These are phyloP conservation scores for Agrotis segetum DNA, from an alignment of 2,888 invertebrate genomes.

Conservation along the genomic window DNA sequence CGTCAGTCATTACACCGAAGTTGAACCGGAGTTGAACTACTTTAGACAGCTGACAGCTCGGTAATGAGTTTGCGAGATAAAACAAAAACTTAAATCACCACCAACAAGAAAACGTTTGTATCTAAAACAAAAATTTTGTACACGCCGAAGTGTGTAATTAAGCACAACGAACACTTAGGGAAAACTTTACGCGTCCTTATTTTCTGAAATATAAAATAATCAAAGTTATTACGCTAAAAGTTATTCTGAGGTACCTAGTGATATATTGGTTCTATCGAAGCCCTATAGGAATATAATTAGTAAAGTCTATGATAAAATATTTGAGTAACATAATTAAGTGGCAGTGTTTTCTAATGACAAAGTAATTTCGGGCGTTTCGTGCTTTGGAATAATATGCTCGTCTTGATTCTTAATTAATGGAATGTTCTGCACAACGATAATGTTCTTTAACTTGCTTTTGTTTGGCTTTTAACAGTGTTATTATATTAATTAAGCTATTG, in stretches of 20 bases:
- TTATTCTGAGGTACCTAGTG: slow-evolving; percentile 4
- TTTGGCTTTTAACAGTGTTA: slow-evolving; percentile 8
- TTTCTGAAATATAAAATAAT: slow-evolving; percentile 19
- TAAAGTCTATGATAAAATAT: slow-evolving; percentile 56
- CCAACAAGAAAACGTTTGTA: slow-evolving; percentile 39
- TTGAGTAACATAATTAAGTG: slow-evolving; percentile 59
- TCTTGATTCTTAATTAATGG: slow-evolving; percentile 62
- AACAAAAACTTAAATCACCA: slow-evolving; percentile 71
- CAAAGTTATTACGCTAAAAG: slow-evolving; percentile 16
- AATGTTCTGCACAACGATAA: slow-evolving; percentile 7
- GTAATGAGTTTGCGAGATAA: slow-evolving; percentile 82
- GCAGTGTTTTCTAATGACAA: slow-evolving; percentile 54
- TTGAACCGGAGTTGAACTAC: slow-evolving; percentile 70
- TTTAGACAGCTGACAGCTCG: slow-evolving; percentile 80
- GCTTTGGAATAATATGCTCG: slow-evolving; percentile 66
- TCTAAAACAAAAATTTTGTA: slow-evolving; percentile 28
- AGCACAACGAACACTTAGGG: slow-evolving; percentile 4
- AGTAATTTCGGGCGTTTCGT: slow-evolving; percentile 62
- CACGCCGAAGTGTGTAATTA: slow-evolving; percentile 29
- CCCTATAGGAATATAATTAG: slow-evolving; percentile 44
- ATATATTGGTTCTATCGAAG: slow-evolving; percentile 33
- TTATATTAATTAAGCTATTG: not conserved
- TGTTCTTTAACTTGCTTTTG: slow-evolving; percentile 10
- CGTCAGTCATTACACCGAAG: slow-evolving; percentile 80
- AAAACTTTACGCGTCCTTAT: slow-evolving; percentile 18